Evolutionary conservation across 2,113 vertebrate species (phyloP).

Genomic region (Otolemur garnettii): DNA sequence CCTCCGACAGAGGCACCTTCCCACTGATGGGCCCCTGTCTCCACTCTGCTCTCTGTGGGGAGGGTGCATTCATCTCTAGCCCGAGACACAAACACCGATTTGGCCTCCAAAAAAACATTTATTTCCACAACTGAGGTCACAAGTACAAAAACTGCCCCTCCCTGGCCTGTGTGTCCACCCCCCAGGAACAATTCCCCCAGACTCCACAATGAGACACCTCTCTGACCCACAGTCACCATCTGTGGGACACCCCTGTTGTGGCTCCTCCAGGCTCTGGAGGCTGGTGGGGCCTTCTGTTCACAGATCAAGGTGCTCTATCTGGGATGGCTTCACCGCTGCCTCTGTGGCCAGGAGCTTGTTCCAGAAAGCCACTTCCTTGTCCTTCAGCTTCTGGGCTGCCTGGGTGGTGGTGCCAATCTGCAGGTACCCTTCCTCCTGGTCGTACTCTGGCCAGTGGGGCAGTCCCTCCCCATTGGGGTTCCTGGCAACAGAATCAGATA

Average conservation of each 20-base stretch:
- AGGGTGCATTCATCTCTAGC: not conserved
- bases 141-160: not conserved
- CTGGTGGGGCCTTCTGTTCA: not conserved
- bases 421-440: slow-evolving; percentile 73
- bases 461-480: slow-evolving; percentile 70
- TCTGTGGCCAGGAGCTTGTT: not conserved
- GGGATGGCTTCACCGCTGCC: not conserved
- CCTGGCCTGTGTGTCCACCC: not conserved
- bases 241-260: fast-evolving
- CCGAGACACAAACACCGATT: not conserved
- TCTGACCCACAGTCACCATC: not conserved
- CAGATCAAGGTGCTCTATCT: not conserved
- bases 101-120: slow-evolving; percentile 18
- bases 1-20: not conserved
- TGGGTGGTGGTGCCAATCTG: slow-evolving; percentile 50
- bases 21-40: fast-evolving
- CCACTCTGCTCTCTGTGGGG: not conserved
- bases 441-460: slow-evolving; percentile 49
- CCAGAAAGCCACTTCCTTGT: slow-evolving; percentile 76
- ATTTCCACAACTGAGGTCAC: slow-evolving; percentile 42
- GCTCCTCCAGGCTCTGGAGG: fast-evolving
- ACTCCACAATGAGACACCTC: not conserved
- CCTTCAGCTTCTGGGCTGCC: slow-evolving; percentile 65
- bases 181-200: not conserved
- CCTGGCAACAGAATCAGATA: slow-evolving; percentile 50